Evolutionary conservation across 2,888 invertebrate genomes (phyloP).

Genomic region (Meiosimyza decipiens): DNA sequence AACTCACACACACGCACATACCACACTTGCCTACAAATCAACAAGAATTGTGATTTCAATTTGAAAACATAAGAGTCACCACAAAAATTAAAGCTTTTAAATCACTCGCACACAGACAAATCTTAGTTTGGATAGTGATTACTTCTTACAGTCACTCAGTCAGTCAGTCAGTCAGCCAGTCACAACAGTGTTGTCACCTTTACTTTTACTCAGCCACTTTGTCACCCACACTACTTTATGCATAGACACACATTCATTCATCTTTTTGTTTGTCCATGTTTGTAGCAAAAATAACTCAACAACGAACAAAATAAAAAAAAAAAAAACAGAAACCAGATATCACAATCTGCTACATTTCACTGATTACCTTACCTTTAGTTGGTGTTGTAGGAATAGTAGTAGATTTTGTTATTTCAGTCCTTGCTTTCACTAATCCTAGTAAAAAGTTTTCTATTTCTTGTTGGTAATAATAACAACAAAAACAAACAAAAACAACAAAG

Average conservation of each 20-base stretch:
- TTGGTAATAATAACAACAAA: not conserved
- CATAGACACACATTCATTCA: constrained; percentile 5
- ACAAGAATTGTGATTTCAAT: constrained; percentile 10
- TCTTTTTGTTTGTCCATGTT: not conserved
- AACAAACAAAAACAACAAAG: not conserved
- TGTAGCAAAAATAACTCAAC: not conserved
- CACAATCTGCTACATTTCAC: constrained; percentile 26
- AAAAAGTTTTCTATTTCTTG: constrained; percentile 3
- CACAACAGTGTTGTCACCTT: constrained; percentile 7
- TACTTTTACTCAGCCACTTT: not conserved
- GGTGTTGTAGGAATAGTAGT: not conserved
- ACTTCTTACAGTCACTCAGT: constrained; percentile 3
- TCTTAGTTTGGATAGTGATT: constrained; percentile 1
- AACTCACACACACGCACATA: constrained; percentile 1
- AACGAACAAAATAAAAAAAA: too few species aligned
- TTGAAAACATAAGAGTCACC: constrained; percentile 10
- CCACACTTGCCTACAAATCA: not conserved
- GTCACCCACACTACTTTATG: too few species aligned
- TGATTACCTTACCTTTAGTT: constrained; percentile 23
- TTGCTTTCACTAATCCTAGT: not conserved
- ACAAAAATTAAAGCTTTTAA: constrained; percentile 11
- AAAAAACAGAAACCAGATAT: not conserved
- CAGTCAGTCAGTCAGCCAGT: too few species aligned
- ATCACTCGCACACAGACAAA: constrained; percentile 10
- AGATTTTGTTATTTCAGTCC: not conserved